phyloP scores from a whole-genome alignment of 2,888 invertebrate genomes.

The Oscheius sp. region DNA sequence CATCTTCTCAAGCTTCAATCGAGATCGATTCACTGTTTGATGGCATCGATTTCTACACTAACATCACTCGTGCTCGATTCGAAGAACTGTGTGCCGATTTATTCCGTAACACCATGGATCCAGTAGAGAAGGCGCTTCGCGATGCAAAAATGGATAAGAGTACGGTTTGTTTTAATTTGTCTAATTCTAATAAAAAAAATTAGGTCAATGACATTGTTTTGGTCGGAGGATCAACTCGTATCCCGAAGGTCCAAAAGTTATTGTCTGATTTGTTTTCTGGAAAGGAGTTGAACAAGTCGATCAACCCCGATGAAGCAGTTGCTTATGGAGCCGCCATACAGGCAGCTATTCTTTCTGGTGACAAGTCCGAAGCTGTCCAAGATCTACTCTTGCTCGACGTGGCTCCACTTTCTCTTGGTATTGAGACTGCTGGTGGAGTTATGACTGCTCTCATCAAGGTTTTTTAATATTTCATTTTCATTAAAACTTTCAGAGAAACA shows the following conservation, averaged over 20 bases:
- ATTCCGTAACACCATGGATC: constrained; percentile 94
- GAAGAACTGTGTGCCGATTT: constrained; percentile 83
- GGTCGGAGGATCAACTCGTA: constrained; percentile 92
- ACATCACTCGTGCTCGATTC: constrained; percentile 92
- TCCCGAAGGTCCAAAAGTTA: constrained; percentile 95
- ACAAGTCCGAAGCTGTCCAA: constrained; percentile 78
- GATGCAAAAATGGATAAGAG: constrained; percentile 85
- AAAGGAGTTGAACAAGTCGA: constrained; percentile 91
- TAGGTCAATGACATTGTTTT: constrained; percentile 80
- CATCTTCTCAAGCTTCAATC: constrained; percentile 76
- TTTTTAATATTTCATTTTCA: not conserved
- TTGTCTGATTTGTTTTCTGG: constrained; percentile 87
- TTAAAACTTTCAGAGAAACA: constrained; percentile 63
- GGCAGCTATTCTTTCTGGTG: constrained; percentile 79
- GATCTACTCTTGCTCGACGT: constrained; percentile 91
- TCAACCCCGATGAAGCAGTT: constrained; percentile 97
- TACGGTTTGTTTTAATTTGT: not conserved
- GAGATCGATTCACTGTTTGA: constrained; percentile 95
- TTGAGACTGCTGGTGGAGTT: constrained; percentile 88
- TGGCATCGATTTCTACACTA: constrained; percentile 95
- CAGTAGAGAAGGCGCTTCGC: constrained; percentile 82
- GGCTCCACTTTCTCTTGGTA: constrained; percentile 87
- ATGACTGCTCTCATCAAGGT: constrained; percentile 93
- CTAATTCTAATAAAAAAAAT: no score
- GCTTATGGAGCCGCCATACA: constrained; percentile 83